Conservation (phyloP, 2,888 invertebrate species). For the Anthrax anthrax region DNA sequence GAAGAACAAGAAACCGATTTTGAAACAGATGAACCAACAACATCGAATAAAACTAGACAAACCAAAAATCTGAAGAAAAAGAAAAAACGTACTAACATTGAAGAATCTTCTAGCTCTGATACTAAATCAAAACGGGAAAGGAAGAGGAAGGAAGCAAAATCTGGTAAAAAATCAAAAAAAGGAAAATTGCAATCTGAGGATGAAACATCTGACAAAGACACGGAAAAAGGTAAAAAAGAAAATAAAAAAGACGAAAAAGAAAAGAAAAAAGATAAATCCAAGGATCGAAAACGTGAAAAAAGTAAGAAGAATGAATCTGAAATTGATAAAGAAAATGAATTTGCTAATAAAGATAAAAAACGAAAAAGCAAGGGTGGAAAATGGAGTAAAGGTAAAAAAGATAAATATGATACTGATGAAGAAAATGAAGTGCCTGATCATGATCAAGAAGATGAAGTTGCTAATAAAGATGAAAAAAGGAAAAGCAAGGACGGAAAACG, state of each 20-base stretch:
- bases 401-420: too few species aligned
- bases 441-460: too few species aligned
- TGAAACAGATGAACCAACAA: background rate
- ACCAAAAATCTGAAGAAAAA: background rate
- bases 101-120: too few species aligned
- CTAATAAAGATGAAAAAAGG: too few species aligned
- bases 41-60: background rate
- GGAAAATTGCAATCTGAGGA: background rate
- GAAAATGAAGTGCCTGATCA: too few species aligned
- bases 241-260: background rate
- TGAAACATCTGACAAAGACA: background rate
- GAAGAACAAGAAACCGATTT: background rate
- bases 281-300: background rate
- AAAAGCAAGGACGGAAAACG: too few species aligned
- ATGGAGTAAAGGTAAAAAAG: too few species aligned
- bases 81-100: background rate
- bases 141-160: background rate
- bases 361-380: too few species aligned
- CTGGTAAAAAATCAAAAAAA: background rate
- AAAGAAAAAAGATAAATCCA: background rate
- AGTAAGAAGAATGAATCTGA: too few species aligned
- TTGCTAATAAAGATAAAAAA: too few species aligned
- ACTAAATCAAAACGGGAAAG: background rate
- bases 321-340: too few species aligned
- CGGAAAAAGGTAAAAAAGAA: background rate